phyloP scores from a whole-genome alignment of 2,797 vertebrate genomes.

The Enteromius thamalakanensis region DNA sequence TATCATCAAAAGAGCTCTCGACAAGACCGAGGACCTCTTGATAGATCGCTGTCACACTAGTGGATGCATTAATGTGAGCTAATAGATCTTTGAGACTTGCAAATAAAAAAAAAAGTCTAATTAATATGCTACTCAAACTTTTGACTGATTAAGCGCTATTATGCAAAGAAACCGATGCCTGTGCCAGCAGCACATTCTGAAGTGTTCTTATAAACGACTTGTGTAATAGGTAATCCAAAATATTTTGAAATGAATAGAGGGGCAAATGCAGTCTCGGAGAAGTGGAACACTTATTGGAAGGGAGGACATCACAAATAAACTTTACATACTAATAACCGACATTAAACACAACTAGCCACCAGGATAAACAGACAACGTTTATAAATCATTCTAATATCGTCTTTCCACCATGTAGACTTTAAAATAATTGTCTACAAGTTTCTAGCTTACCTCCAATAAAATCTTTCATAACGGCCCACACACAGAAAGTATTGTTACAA shows the following conservation, averaged over 20 bases:
- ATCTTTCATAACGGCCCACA: constrained; percentile 3
- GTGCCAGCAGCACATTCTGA: constrained; percentile 1
- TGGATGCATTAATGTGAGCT: neutral
- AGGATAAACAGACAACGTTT: neutral
- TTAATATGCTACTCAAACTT: constrained; percentile 25
- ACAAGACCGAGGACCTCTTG: neutral
- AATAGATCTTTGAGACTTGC: neutral
- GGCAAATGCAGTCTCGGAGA: neutral
- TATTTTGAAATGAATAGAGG: constrained; percentile 21
- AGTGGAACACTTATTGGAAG: neutral
- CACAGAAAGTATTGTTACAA: neutral
- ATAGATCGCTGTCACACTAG: neutral
- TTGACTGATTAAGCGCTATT: neutral
- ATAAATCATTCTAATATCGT: neutral
- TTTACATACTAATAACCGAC: neutral
- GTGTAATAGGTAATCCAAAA: neutral
- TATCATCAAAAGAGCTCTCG: neutral
- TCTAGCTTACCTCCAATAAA: constrained; percentile 10
- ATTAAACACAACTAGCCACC: neutral
- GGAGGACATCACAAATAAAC: neutral
- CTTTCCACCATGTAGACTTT: neutral
- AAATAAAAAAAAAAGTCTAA: neutral
- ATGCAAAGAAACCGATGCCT: neutral
- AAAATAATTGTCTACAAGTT: neutral
- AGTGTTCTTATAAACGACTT: neutral